Conservation (phyloP, 2,113 vertebrate species). For the Pantherophis guttatus region DNA sequence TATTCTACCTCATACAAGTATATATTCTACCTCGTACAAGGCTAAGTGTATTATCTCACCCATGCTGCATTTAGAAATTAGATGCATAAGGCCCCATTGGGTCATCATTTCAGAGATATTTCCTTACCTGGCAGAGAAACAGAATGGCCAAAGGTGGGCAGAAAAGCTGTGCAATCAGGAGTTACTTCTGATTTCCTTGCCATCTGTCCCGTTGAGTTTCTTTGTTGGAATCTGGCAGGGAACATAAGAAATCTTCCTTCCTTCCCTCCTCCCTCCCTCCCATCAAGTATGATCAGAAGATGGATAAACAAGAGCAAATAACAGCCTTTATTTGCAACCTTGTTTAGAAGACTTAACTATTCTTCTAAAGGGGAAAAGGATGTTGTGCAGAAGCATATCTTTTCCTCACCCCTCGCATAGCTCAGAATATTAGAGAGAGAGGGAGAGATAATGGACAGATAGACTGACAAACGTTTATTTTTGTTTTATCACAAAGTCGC, state of each 20-base stretch:
- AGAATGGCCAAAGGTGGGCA: not conserved
- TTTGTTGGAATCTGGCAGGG: not conserved
- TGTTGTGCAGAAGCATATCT: not conserved
- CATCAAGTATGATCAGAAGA: not conserved
- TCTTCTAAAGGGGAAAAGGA: not conserved
- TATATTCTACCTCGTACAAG: not conserved
- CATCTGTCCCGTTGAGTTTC: not conserved
- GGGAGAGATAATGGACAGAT: not conserved
- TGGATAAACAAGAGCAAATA: not conserved
- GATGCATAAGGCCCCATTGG: not conserved
- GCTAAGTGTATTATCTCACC: not conserved
- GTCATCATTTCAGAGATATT: not conserved
- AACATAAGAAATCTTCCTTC: not conserved
- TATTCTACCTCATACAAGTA: not conserved
- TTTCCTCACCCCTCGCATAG: not conserved
- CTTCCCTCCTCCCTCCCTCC: no score
- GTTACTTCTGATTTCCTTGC: not conserved
- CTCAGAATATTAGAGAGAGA: not conserved
- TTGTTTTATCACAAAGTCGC: constrained; percentile 1
- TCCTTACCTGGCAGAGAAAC: not conserved
- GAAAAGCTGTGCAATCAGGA: not conserved
- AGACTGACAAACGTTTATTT: not conserved
- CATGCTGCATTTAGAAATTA: not conserved
- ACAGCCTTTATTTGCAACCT: not conserved
- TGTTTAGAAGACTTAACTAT: not conserved